phyloP scores from a whole-genome alignment of 2,888 invertebrate species.

The Drosophila nigricruria region DNA sequence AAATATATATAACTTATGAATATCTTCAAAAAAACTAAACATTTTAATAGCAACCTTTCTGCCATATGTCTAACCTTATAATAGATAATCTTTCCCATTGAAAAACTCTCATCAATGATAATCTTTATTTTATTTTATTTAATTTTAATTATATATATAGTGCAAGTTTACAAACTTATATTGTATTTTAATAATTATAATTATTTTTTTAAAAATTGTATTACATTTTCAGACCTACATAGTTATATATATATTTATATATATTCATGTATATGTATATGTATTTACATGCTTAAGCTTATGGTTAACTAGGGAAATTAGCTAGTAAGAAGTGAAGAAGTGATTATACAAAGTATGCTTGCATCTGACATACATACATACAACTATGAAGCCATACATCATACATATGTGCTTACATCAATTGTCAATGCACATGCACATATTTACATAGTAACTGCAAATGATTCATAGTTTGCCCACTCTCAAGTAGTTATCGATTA shows the following conservation, averaged over 20 bases:
- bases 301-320: slow-evolving; percentile 32
- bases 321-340: slow-evolving; percentile 35
- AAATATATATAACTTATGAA: no score
- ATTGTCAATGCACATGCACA: slow-evolving; percentile 2
- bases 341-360: slow-evolving; percentile 11
- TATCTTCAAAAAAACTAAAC: neutral
- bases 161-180: slow-evolving; percentile 52
- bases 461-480: neutral
- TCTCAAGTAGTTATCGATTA: slow-evolving; percentile 12
- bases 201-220: slow-evolving; percentile 25
- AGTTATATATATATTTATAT: slow-evolving; percentile 1
- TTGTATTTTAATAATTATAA: slow-evolving; percentile 13
- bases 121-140: slow-evolving; percentile 28
- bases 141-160: slow-evolving; percentile 30
- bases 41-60: neutral
- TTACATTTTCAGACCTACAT: slow-evolving; percentile 31
- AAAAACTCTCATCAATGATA: neutral
- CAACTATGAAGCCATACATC: neutral
- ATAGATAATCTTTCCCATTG: neutral
- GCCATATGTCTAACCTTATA: neutral
- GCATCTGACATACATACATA: neutral
- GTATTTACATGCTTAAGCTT: slow-evolving; percentile 32
- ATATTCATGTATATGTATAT: neutral
- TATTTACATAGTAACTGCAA: slow-evolving; percentile 17
- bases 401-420: slow-evolving; percentile 8